Percentiles rank a stretch among this genome's conserved stretches.
Evolutionary conservation across 2,888 invertebrate genomes (phyloP).

Genomic region (Eledone cirrhosa): DNA sequence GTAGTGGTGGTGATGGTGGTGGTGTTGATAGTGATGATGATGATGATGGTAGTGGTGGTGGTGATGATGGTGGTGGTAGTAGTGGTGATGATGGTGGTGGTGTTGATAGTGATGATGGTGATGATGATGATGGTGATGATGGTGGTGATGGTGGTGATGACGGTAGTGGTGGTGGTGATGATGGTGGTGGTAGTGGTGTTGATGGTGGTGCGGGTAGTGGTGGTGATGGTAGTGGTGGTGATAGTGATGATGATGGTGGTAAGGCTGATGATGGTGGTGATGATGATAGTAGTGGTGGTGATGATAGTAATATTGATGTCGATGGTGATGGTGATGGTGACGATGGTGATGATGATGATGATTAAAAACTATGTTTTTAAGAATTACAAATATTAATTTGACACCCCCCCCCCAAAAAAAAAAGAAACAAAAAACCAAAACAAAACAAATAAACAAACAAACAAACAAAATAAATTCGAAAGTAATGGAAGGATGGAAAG

Average conservation of each 20-base stretch:
- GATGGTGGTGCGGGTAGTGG: no score
- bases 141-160: neutral
- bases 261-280: neutral
- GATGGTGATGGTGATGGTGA: neutral
- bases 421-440: no score
- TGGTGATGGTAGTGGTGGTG: no score
- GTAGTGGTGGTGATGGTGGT: no score
- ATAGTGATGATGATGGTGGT: neutral
- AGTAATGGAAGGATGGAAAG: no score
- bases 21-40: neutral
- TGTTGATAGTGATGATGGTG: neutral
- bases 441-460: no score
- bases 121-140: constrained; percentile 2
- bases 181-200: neutral
- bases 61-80: neutral
- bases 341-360: no score
- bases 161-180: neutral
- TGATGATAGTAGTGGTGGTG: neutral
- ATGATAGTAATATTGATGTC: neutral
- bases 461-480: no score
- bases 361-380: no score
- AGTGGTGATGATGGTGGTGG: neutral
- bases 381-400: no score
- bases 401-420: no score
- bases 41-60: neutral